Conservation (phyloP, 1,140 invertebrate species). For the Anadara kagoshimensis region DNA sequence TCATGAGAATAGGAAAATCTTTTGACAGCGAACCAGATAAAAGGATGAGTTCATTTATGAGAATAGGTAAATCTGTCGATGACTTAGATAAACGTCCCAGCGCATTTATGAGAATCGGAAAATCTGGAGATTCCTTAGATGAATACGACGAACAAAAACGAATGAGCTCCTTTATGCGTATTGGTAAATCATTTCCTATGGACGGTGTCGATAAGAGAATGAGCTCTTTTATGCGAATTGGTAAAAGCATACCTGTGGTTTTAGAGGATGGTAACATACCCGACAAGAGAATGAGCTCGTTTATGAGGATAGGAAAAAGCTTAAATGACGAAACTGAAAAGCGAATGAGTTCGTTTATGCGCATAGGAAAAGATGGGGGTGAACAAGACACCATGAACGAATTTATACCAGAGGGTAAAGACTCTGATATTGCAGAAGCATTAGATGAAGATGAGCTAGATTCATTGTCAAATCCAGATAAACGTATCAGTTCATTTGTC, state of each 20-base stretch:
- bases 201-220: constrained; percentile 18
- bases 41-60: constrained; percentile 28
- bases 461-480: neutral
- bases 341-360: constrained; percentile 34
- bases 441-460: too few species aligned
- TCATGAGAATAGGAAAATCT: constrained; percentile 33
- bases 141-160: constrained; percentile 20
- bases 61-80: constrained; percentile 32
- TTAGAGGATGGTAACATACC: neutral
- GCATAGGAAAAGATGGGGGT: constrained; percentile 22
- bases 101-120: neutral
- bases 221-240: constrained; percentile 38
- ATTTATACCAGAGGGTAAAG: too few species aligned
- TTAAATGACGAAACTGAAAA: neutral
- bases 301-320: constrained; percentile 20
- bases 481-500: constrained; percentile 26
- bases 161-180: constrained; percentile 30
- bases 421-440: too few species aligned
- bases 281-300: constrained; percentile 6
- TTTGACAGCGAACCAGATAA: constrained; percentile 7
- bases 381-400: neutral
- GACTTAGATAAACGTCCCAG: constrained; percentile 1
- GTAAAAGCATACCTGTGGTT: constrained; percentile 11
- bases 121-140: too few species aligned
- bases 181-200: constrained; percentile 17